phyloP scores from a whole-genome alignment of 1,140 invertebrate species.

The Parapsyche elsis region DNA sequence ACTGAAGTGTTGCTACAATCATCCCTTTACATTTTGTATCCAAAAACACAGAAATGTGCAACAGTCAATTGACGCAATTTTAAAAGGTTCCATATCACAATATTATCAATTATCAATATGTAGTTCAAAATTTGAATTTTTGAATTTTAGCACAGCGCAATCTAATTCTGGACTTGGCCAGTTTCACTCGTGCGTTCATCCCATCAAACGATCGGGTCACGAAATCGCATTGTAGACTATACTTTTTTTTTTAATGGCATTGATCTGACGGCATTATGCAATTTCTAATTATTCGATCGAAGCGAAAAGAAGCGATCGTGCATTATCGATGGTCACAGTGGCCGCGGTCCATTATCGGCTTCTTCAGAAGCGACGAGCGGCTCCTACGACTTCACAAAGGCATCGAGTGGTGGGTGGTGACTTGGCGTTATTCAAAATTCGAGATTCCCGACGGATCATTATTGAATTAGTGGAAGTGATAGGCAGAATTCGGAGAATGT shows the following conservation, averaged over 20 bases:
- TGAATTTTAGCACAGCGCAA: no score
- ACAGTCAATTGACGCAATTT: no score
- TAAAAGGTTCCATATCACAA: not conserved
- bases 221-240: not conserved
- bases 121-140: not conserved
- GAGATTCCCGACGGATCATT: slow-evolving; percentile 51
- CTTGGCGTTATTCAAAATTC: slow-evolving; percentile 49
- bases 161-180: no score
- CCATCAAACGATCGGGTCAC: not conserved
- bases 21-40: slow-evolving; percentile 20
- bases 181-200: slow-evolving; percentile 19
- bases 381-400: slow-evolving; percentile 43
- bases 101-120: no score
- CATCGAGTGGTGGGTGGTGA: slow-evolving; percentile 38
- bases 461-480: slow-evolving; percentile 56
- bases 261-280: not conserved
- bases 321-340: slow-evolving; percentile 44
- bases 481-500: slow-evolving; percentile 53
- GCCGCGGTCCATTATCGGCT: slow-evolving; percentile 14
- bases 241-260: not conserved
- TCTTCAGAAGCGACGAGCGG: slow-evolving; percentile 45
- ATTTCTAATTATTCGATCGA: slow-evolving; percentile 11
- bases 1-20: slow-evolving; percentile 12
- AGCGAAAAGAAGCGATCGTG: not conserved
- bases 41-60: not conserved